Evolutionary conservation across 2,113 vertebrate species (phyloP).

Genomic region (Orthochromis indermauri): DNA sequence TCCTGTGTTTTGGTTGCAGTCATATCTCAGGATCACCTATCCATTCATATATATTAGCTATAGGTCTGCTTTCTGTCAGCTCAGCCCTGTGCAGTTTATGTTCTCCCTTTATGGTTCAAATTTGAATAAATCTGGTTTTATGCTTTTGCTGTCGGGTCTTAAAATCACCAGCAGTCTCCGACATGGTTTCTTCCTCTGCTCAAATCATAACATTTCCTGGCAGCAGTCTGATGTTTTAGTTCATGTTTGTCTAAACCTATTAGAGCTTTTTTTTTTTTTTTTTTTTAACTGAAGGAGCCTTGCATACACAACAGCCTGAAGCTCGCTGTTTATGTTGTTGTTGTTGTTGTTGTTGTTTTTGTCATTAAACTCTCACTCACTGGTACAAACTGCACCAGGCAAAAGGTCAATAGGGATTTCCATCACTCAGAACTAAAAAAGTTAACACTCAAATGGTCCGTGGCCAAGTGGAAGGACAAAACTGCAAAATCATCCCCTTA

Average conservation of each 20-base stretch:
- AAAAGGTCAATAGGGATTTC: constrained; percentile 70
- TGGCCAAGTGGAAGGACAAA: constrained; percentile 70
- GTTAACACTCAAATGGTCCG: constrained; percentile 72
- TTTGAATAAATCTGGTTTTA: neutral
- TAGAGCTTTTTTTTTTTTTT: neutral
- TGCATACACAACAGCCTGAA: constrained; percentile 18
- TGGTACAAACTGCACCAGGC: constrained; percentile 54
- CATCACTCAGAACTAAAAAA: constrained; percentile 71
- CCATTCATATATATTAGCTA: constrained; percentile 48
- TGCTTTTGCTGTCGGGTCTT: neutral
- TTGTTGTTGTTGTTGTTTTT: constrained; percentile 6
- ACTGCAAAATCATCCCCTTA: constrained; percentile 73
- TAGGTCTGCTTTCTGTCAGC: constrained; percentile 12
- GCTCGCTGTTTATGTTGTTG: constrained; percentile 34
- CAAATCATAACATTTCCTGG: neutral
- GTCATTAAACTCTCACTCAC: constrained; percentile 55
- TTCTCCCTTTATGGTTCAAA: neutral
- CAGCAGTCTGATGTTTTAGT: neutral
- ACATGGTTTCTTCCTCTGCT: neutral
- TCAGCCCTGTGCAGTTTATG: neutral
- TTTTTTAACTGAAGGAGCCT: neutral
- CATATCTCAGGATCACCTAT: constrained; percentile 25
- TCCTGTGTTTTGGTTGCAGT: constrained; percentile 33
- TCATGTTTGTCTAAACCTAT: constrained; percentile 3
- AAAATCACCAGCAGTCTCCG: neutral